These are phyloP conservation scores for Nesoenas mayeri DNA, from an alignment of 2,113 vertebrate genomes.

Conservation along the genomic window DNA sequence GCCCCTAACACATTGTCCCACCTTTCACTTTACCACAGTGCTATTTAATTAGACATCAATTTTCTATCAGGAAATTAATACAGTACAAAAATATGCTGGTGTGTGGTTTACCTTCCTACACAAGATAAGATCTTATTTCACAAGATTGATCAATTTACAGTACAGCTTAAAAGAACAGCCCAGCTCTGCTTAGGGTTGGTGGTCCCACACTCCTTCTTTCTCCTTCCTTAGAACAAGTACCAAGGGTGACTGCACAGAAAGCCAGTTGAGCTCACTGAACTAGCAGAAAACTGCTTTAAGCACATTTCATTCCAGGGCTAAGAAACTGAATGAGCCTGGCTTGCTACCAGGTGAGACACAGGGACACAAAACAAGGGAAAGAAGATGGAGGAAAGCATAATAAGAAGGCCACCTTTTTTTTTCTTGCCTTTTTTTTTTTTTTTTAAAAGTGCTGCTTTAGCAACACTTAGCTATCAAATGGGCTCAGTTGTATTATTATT, in stretches of 20 bases:
- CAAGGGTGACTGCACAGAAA: rapidly evolving
- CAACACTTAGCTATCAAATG: neutral
- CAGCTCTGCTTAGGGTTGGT: neutral
- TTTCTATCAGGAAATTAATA: neutral
- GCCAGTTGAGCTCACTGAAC: neutral
- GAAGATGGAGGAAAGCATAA: neutral
- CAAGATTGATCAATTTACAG: neutral
- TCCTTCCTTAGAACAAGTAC: neutral
- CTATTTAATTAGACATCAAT: neutral
- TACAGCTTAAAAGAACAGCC: neutral
- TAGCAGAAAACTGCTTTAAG: neutral
- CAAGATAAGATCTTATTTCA: neutral
- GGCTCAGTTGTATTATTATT: neutral
- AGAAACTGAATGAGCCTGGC: neutral
- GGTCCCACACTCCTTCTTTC: neutral
- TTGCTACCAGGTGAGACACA: neutral
- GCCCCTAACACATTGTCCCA: rapidly evolving
- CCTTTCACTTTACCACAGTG: neutral
- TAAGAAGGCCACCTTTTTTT: neutral
- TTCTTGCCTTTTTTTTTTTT: too few relatives aligned
- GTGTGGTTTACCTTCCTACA: neutral
- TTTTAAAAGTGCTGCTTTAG: neutral
- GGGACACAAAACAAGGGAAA: neutral
- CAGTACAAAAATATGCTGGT: neutral
- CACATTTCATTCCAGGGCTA: neutral